These are phyloP conservation scores for Lasius fuliginosus DNA, from an alignment of 2,888 invertebrate genomes.

Conservation along the genomic window DNA sequence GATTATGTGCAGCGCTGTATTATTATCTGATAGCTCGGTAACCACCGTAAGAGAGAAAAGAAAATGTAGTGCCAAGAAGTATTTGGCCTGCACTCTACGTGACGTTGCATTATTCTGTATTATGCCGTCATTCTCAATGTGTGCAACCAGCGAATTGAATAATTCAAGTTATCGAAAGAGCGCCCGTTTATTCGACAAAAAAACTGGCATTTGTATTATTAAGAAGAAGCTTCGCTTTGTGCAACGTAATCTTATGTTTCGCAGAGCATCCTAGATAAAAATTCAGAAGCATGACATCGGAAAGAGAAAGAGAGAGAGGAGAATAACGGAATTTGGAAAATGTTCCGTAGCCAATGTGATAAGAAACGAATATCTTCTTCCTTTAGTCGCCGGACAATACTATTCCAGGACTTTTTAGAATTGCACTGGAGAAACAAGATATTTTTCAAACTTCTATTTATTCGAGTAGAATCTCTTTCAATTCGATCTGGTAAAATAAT, in stretches of 20 bases:
- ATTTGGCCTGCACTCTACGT: slow-evolving; percentile 37
- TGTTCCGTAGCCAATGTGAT: slow-evolving; percentile 54
- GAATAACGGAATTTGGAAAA: slow-evolving; percentile 48
- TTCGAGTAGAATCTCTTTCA: neutral
- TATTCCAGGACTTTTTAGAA: neutral
- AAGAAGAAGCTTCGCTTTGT: slow-evolving; percentile 57
- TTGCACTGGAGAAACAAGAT: neutral
- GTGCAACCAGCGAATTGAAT: slow-evolving; percentile 19
- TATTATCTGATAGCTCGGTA: slow-evolving; percentile 50
- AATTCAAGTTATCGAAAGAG: slow-evolving; percentile 32
- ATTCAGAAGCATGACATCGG: slow-evolving; percentile 40
- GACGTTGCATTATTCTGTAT: slow-evolving; percentile 38
- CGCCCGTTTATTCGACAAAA: slow-evolving; percentile 19
- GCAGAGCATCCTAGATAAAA: slow-evolving; percentile 49
- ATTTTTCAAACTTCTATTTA: neutral
- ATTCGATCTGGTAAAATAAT: neutral
- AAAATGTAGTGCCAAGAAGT: slow-evolving; percentile 51
- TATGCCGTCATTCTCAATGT: slow-evolving; percentile 15
- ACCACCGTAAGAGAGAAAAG: slow-evolving; percentile 41
- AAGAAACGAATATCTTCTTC: slow-evolving; percentile 63
- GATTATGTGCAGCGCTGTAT: slow-evolving; percentile 47
- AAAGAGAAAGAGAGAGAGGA: slow-evolving; percentile 52
- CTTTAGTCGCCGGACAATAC: neutral
- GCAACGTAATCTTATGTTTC: slow-evolving; percentile 65
- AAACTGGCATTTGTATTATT: slow-evolving; percentile 58